Conservation (phyloP, 2,888 invertebrate genomes). For the Balanococcus diminutus region DNA sequence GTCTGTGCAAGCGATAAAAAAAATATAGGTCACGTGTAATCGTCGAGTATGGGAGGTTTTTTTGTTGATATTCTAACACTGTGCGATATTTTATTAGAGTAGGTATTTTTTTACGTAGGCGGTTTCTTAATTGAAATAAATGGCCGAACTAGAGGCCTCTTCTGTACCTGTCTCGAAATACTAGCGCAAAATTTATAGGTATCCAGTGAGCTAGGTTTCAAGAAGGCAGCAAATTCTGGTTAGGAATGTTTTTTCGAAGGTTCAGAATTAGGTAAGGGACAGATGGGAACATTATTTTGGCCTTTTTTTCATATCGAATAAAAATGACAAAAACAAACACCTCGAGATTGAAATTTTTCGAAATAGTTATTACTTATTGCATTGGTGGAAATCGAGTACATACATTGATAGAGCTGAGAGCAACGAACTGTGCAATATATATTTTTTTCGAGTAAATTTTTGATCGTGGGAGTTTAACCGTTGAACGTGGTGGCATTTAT, state of each 20-base stretch:
- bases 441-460: not conserved
- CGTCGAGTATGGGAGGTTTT: not conserved
- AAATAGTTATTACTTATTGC: not conserved
- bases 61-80: not conserved
- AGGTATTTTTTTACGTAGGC: constrained; percentile 7
- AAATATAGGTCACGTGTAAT: constrained; percentile 7
- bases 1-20: not conserved
- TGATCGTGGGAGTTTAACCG: not conserved
- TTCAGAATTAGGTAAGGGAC: not conserved
- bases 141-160: not conserved
- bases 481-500: no score
- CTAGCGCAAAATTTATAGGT: not conserved
- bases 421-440: not conserved
- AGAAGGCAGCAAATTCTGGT: not conserved
- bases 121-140: constrained; percentile 23
- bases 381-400: no score
- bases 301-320: not conserved
- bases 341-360: not conserved
- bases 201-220: not conserved
- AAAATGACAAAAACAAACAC: not conserved
- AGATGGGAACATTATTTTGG: not conserved
- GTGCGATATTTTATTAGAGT: not conserved
- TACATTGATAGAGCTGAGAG: not conserved
- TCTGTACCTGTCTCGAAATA: not conserved
- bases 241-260: not conserved